Conservation (phyloP, 2,888 invertebrate species). For the Phengaris arion region DNA sequence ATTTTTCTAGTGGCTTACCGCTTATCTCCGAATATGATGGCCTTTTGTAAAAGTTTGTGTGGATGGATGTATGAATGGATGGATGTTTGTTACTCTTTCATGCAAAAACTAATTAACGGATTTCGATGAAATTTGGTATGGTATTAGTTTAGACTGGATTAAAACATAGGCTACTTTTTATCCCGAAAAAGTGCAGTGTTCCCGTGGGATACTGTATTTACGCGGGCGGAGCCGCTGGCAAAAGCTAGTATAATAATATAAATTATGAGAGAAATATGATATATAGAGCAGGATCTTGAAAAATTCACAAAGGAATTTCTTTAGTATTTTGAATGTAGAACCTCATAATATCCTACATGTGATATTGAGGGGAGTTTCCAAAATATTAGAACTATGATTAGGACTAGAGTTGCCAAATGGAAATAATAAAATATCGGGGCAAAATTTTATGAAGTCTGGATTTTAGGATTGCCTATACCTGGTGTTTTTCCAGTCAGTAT, state of each 20-base stretch:
- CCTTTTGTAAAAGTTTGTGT: background rate
- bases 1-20: background rate
- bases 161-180: too few species aligned
- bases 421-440: background rate
- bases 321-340: background rate
- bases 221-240: background rate
- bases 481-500: too few species aligned
- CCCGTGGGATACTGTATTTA: too few species aligned
- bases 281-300: background rate
- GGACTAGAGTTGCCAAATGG: too few species aligned
- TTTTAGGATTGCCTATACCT: too few species aligned
- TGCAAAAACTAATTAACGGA: too few species aligned
- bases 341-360: background rate
- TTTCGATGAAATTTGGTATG: too few species aligned
- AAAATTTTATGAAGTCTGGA: background rate
- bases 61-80: too few species aligned
- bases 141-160: too few species aligned
- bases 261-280: background rate
- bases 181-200: too few species aligned
- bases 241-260: background rate
- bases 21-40: background rate
- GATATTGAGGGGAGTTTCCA: background rate
- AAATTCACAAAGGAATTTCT: background rate
- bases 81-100: too few species aligned
- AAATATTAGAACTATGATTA: background rate